phyloP scores from a whole-genome alignment of 92 coral and sea anemone species.

The Heliopora coerulea region DNA sequence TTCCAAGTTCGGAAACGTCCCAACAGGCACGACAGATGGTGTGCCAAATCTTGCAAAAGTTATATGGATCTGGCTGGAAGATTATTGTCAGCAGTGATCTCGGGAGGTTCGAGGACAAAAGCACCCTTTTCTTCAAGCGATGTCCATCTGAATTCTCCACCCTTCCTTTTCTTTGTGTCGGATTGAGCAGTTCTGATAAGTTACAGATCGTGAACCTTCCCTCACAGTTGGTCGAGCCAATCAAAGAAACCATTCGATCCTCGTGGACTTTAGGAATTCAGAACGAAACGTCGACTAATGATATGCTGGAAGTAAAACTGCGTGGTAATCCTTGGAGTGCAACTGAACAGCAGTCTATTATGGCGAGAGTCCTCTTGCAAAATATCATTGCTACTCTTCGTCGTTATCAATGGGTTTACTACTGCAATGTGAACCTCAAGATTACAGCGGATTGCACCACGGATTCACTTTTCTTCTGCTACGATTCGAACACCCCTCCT shows the following conservation, averaged over 20 bases:
- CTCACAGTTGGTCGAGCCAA: slow-evolving; percentile 40
- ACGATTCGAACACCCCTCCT: slow-evolving; percentile 44
- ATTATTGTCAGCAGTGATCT: slow-evolving; percentile 42
- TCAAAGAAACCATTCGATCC: slow-evolving; percentile 41
- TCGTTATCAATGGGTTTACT: slow-evolving; percentile 48
- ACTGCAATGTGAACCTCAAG: slow-evolving; percentile 49
- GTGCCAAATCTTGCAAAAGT: slow-evolving; percentile 50
- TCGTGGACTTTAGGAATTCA: slow-evolving; percentile 57
- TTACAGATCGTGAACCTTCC: slow-evolving; percentile 58
- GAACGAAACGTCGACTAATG: slow-evolving; percentile 25
- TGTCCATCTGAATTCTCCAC: slow-evolving; percentile 15
- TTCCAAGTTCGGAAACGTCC: slow-evolving; percentile 15
- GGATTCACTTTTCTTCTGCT: slow-evolving; percentile 53
- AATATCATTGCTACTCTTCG: slow-evolving; percentile 44
- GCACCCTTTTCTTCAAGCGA: slow-evolving; percentile 53
- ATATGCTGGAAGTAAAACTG: slow-evolving; percentile 50
- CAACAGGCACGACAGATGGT: slow-evolving; percentile 48
- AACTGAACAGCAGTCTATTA: slow-evolving; percentile 46
- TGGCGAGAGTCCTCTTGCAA: slow-evolving; percentile 45
- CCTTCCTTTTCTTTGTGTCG: slow-evolving; percentile 55
- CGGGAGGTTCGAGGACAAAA: slow-evolving; percentile 37
- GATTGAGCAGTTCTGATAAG: slow-evolving; percentile 57
- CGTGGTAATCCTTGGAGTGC: slow-evolving; percentile 56
- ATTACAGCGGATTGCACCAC: slow-evolving; percentile 44
- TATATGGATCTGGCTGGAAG: slow-evolving; percentile 54